phyloP scores from a whole-genome alignment of 2,797 vertebrate species.

The Steatocranus sp. region DNA sequence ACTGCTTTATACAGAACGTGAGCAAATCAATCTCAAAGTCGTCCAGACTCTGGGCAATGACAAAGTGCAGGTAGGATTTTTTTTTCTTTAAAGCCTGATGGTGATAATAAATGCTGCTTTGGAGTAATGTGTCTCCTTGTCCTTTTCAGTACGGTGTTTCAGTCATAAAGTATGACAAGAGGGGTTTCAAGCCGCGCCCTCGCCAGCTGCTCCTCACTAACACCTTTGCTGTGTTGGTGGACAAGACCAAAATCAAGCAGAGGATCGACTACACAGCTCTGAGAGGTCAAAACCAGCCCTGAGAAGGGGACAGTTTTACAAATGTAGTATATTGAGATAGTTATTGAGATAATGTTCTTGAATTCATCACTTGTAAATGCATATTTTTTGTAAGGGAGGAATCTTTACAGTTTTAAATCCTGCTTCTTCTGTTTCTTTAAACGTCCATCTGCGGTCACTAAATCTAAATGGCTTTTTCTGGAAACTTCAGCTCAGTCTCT shows the following conservation, averaged over 20 bases:
- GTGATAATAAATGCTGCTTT: background rate
- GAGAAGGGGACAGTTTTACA: background rate
- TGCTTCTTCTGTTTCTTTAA: background rate
- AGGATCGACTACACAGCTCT: conserved; percentile 85
- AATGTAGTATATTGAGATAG: background rate
- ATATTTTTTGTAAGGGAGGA: background rate
- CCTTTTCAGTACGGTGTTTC: conserved; percentile 84
- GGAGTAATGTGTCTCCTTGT: background rate
- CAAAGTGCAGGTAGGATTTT: conserved; percentile 83
- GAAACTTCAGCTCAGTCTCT: background rate
- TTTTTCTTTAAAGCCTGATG: background rate
- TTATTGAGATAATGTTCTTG: background rate
- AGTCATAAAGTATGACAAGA: conserved; percentile 93
- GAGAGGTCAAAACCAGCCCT: conserved; percentile 72
- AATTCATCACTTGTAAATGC: background rate
- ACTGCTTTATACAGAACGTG: conserved; percentile 74
- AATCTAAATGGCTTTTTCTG: background rate
- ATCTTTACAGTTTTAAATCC: background rate
- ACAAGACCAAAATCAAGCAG: conserved; percentile 92
- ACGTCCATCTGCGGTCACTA: background rate
- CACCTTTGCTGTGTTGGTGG: conserved; percentile 81
- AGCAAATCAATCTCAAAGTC: conserved; percentile 91
- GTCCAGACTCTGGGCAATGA: conserved; percentile 87
- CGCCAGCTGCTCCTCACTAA: conserved; percentile 90
- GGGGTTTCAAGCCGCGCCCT: conserved; percentile 86